Conservation (phyloP, 2,888 invertebrate genomes). For the Nowickia ferox region DNA sequence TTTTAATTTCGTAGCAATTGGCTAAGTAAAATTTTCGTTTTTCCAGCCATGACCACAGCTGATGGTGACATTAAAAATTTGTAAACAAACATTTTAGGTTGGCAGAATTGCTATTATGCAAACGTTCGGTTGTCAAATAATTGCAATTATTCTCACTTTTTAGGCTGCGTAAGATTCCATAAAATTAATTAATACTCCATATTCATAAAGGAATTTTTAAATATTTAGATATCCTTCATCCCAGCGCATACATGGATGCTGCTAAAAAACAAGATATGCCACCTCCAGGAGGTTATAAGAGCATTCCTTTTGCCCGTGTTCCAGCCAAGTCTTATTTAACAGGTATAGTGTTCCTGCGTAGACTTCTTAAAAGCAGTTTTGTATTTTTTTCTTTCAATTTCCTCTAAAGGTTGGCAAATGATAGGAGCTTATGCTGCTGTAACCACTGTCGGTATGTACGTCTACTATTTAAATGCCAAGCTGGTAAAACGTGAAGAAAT, state of each 20-base stretch:
- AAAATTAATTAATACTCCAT: background rate
- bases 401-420: constrained; percentile 85
- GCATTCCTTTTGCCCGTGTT: constrained; percentile 88
- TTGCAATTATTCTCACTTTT: constrained; percentile 53
- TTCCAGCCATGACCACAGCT: constrained; percentile 8
- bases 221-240: background rate
- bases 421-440: constrained; percentile 86
- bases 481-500: constrained; percentile 85
- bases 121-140: constrained; percentile 74
- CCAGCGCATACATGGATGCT: constrained; percentile 74
- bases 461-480: constrained; percentile 85
- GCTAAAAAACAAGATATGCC: constrained; percentile 93
- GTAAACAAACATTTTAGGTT: constrained; percentile 65
- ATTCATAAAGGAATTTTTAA: background rate
- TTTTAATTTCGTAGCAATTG: background rate
- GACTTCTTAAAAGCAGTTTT: background rate
- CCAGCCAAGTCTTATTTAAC: constrained; percentile 89
- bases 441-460: constrained; percentile 85
- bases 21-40: background rate
- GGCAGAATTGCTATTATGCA: constrained; percentile 78
- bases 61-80: background rate
- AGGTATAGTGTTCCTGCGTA: constrained; percentile 83
- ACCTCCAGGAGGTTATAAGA: constrained; percentile 94
- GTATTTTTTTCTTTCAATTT: background rate
- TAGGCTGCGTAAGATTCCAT: constrained; percentile 22